Evolutionary conservation across 2,113 vertebrate genomes (phyloP).

Genomic region (Ahaetulla prasina): DNA sequence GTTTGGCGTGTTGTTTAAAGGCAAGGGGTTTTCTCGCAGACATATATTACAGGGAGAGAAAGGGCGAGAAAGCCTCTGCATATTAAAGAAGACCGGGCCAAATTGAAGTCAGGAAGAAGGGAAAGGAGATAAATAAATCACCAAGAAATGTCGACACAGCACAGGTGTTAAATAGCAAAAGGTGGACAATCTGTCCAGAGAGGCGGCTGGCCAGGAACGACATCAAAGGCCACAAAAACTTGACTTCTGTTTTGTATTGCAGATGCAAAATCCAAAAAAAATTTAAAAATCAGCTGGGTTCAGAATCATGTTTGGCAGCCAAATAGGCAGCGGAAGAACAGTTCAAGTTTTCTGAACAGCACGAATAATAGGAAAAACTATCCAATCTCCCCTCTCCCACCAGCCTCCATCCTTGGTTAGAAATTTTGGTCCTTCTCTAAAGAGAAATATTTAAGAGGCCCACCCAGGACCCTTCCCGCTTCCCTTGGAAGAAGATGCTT

Average conservation of each 20-base stretch:
- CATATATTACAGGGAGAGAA: not conserved
- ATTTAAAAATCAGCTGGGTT: not conserved
- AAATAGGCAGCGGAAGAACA: not conserved
- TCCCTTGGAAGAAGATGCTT: not conserved
- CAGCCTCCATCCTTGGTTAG: not conserved
- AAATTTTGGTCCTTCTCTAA: not conserved
- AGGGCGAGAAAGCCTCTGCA: not conserved
- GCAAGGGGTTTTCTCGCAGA: not conserved
- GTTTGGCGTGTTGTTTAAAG: not conserved
- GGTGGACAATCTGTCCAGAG: not conserved
- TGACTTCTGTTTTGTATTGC: not conserved
- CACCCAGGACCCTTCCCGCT: not conserved
- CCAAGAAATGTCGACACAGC: not conserved
- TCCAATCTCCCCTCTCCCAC: rapidly evolving
- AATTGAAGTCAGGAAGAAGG: not conserved
- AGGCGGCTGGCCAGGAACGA: not conserved
- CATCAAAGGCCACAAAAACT: not conserved
- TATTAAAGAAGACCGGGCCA: not conserved
- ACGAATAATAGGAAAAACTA: not conserved
- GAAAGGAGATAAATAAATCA: conserved; percentile 4
- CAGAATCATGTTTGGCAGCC: not conserved
- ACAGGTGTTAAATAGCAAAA: not conserved
- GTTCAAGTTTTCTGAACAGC: not conserved
- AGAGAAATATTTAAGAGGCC: not conserved
- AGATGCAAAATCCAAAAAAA: not conserved